Conservation (phyloP, 2,888 invertebrate species). For the Drosophila meridiana region DNA sequence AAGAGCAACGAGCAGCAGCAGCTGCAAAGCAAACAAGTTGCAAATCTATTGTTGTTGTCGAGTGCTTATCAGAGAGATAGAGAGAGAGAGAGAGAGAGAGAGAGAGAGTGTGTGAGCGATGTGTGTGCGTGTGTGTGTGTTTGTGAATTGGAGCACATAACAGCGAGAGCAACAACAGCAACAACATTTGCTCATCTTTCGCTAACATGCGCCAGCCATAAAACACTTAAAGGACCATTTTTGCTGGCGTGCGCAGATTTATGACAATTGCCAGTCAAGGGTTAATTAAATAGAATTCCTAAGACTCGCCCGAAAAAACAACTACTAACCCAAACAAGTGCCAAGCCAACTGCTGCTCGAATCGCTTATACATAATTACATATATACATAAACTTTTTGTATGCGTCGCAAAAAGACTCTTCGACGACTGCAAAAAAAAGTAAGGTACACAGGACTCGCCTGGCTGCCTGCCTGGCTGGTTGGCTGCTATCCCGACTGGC, state of each 20-base stretch:
- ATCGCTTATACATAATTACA: conserved; percentile 69
- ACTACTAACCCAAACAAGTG: conserved; percentile 33
- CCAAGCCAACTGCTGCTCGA: conserved; percentile 45
- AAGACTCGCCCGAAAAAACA: conserved; percentile 31
- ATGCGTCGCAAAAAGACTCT: conserved; percentile 19
- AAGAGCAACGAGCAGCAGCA: not conserved
- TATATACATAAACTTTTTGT: conserved; percentile 33
- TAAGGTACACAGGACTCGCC: conserved; percentile 49
- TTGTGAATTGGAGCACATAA: conserved; percentile 66
- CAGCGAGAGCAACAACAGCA: conserved; percentile 21
- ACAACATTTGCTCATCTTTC: conserved; percentile 28
- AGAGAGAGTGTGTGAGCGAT: conserved; percentile 12
- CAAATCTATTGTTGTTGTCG: conserved; percentile 49
- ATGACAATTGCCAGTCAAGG: conserved; percentile 54
- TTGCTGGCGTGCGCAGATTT: conserved; percentile 50
- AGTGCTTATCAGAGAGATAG: conserved; percentile 2
- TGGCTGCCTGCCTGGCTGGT: conserved; percentile 27
- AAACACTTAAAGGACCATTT: conserved; percentile 78
- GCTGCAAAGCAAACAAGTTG: conserved; percentile 65
- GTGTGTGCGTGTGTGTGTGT: conserved; percentile 21
- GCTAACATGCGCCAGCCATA: conserved; percentile 67
- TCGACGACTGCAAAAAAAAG: conserved; percentile 15
- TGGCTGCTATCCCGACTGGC: conserved; percentile 39
- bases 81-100: conserved; percentile 10
- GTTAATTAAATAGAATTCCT: conserved; percentile 72